Percentiles rank a stretch among this genome's conserved stretches.
Conservation (phyloP, 2,888 invertebrate species). For the Thymelicus lineola region DNA sequence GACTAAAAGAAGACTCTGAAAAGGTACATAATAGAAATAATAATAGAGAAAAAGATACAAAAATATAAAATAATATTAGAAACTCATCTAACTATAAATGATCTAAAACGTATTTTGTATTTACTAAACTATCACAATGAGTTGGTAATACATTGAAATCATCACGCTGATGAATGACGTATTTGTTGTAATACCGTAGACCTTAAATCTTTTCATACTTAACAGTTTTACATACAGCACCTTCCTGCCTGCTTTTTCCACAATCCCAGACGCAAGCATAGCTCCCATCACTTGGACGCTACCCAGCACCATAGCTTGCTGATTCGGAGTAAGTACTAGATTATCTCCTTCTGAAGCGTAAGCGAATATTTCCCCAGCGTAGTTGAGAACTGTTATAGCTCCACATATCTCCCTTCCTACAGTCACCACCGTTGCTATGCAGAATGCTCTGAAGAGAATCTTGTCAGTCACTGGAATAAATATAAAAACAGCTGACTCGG, state of each 20-base stretch:
- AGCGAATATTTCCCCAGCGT: conserved; percentile 73
- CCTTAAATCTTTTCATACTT: too few species aligned
- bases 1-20: conserved; percentile 63
- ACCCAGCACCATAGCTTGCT: conserved; percentile 76
- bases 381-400: conserved; percentile 70
- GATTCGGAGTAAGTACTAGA: conserved; percentile 65
- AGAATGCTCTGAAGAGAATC: conserved; percentile 66
- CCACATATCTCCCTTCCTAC: conserved; percentile 73
- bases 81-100: too few species aligned
- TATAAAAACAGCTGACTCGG: not conserved
- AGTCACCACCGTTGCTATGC: conserved; percentile 61
- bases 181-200: too few species aligned
- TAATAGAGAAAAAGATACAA: too few species aligned
- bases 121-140: too few species aligned
- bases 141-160: too few species aligned
- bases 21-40: conserved; percentile 36
- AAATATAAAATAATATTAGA: too few species aligned
- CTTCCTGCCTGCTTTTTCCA: conserved; percentile 73
- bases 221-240: conserved; percentile 40
- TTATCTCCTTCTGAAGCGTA: conserved; percentile 59
- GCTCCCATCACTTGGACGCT: conserved; percentile 72
- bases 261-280: conserved; percentile 61
- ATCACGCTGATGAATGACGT: too few species aligned
- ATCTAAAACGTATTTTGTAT: too few species aligned
- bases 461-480: conserved; percentile 65